Conservation (phyloP, 2,797 vertebrate genomes). For the Tenualosa thibaudeaui region DNA sequence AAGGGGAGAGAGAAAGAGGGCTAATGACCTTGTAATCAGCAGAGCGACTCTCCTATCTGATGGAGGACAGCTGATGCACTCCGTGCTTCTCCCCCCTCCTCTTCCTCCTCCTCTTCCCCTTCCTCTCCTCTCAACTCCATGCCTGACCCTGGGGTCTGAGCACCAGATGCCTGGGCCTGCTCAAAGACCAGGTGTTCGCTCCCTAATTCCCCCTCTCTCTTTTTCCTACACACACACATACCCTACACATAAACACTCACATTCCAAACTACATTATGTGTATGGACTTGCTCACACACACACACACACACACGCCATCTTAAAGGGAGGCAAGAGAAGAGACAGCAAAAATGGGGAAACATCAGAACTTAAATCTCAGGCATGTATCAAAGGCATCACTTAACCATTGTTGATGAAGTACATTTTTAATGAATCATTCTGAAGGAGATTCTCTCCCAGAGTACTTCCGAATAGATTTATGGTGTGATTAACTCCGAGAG, state of each 20-base stretch:
- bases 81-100: not conserved
- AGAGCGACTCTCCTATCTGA: not conserved
- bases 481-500: not conserved
- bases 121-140: not conserved
- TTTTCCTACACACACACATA: not conserved
- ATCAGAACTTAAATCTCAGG: not conserved
- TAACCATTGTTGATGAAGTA: not conserved
- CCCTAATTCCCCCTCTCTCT: not conserved
- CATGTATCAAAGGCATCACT: not conserved
- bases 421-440: not conserved
- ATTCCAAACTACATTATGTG: slow-evolving; percentile 9
- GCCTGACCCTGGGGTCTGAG: slow-evolving; percentile 17
- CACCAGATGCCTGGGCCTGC: slow-evolving; percentile 1
- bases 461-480: not conserved
- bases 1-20: not conserved
- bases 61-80: slow-evolving; percentile 20
- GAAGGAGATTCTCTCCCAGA: not conserved
- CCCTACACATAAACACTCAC: not conserved
- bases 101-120: not conserved
- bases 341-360: not conserved
- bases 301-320: not conserved
- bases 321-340: not conserved
- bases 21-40: slow-evolving; percentile 23
- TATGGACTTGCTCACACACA: not conserved
- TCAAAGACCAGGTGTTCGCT: slow-evolving; percentile 23